Percentiles rank a stretch among this genome's conserved stretches.
phyloP scores from a whole-genome alignment of 1,140 invertebrate genomes.

The Drosophila funebris region DNA sequence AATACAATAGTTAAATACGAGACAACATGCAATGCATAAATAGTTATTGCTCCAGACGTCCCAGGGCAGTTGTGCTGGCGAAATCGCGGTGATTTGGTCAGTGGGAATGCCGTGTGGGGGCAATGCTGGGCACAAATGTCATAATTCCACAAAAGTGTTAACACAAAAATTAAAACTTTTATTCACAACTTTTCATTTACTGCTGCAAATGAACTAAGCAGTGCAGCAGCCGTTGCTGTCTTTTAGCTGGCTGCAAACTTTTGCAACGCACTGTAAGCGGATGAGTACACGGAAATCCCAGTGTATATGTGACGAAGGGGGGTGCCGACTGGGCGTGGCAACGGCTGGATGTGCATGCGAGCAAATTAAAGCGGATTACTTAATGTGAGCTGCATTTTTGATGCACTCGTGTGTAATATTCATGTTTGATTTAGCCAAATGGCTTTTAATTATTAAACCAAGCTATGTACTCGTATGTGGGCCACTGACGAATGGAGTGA shows the following conservation, averaged over 20 bases:
- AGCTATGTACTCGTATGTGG: constrained; percentile 4
- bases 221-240: constrained; percentile 12
- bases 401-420: constrained; percentile 19
- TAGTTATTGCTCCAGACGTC: constrained; percentile 2
- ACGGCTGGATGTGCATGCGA: not conserved
- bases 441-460: constrained; percentile 64
- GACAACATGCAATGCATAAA: not conserved
- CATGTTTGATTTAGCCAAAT: constrained; percentile 55
- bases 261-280: constrained; percentile 27
- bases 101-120: not conserved
- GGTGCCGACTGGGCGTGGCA: not conserved
- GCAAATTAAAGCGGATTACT: constrained; percentile 68
- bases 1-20: not conserved
- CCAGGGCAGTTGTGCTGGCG: constrained; percentile 10
- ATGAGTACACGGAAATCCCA: not conserved
- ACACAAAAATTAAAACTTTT: constrained; percentile 63
- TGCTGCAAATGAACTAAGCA: constrained; percentile 41
- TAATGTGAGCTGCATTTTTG: constrained; percentile 47
- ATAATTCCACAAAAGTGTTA: constrained; percentile 64
- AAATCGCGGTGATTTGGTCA: constrained; percentile 10
- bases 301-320: not conserved
- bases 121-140: constrained; percentile 26
- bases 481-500: constrained; percentile 2
- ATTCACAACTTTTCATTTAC: constrained; percentile 48
- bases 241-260: constrained; percentile 33